A percentile compares a stretch with the other conserved stretches of the same genome.
These are phyloP conservation scores for Dusona sp. DNA, from an alignment of 2,888 invertebrate genomes.

Conservation along the genomic window DNA sequence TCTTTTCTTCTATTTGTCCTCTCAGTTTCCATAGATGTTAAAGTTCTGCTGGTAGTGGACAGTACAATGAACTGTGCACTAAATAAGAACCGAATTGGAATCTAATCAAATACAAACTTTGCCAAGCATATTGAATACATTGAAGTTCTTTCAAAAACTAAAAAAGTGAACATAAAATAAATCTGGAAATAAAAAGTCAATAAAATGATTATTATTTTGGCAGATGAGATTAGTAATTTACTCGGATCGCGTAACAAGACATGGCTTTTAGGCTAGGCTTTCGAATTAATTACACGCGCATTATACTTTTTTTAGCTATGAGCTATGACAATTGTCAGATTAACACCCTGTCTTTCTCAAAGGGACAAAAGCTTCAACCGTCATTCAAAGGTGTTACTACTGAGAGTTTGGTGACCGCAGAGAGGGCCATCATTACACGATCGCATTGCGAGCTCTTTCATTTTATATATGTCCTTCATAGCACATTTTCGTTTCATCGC, in stretches of 20 bases:
- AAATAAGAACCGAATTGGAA: background rate
- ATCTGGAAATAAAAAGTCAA: background rate
- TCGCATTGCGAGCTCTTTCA: constrained; percentile 31
- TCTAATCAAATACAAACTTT: background rate
- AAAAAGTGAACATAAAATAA: background rate
- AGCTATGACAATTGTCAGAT: constrained; percentile 57
- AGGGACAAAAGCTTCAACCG: constrained; percentile 66
- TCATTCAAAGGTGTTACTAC: constrained; percentile 46
- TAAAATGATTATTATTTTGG: background rate
- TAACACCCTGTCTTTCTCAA: constrained; percentile 54
- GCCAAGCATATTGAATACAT: background rate
- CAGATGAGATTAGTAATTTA: constrained; percentile 13
- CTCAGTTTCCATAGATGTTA: background rate
- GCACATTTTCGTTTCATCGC: constrained; percentile 13
- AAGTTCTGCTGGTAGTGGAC: background rate
- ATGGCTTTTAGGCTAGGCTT: constrained; percentile 32
- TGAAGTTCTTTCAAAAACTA: background rate
- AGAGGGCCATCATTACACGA: constrained; percentile 41
- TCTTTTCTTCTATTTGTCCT: background rate
- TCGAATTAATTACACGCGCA: constrained; percentile 60
- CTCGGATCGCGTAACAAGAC: background rate
- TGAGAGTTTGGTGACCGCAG: constrained; percentile 35
- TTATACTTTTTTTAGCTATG: constrained; percentile 31
- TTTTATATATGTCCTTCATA: constrained; percentile 8
- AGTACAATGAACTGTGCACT: background rate